Conservation (phyloP, 2,888 invertebrate species). For the Stenodera caucasica region DNA sequence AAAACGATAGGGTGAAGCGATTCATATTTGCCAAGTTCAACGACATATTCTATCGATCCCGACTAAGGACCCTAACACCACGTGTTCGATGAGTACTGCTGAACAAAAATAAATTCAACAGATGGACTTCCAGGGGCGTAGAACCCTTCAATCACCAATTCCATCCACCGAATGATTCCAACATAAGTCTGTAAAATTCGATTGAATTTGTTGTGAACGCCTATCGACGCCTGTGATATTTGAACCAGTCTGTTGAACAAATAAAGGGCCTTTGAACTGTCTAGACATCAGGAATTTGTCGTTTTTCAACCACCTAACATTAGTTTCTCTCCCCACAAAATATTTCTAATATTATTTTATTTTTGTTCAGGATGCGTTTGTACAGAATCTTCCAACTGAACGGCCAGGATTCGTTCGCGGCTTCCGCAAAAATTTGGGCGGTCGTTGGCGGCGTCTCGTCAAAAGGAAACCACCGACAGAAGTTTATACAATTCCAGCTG, state of each 20-base stretch:
- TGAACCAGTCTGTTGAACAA: not conserved
- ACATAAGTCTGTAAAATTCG: too few relatives aligned
- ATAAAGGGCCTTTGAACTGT: constrained; percentile 7
- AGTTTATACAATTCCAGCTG: constrained; percentile 82
- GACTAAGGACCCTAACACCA: constrained; percentile 4
- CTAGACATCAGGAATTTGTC: constrained; percentile 6
- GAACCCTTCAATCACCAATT: not conserved
- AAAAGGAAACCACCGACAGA: constrained; percentile 82
- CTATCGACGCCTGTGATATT: not conserved
- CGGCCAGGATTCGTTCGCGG: constrained; percentile 77
- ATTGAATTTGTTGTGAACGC: too few relatives aligned
- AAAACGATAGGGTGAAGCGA: constrained; percentile 3
- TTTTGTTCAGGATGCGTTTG: constrained; percentile 74
- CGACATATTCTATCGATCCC: constrained; percentile 6
- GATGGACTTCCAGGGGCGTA: not conserved
- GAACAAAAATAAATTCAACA: constrained; percentile 3
- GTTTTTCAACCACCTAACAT: too few relatives aligned
- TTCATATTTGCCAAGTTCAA: constrained; percentile 5
- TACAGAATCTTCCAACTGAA: constrained; percentile 68
- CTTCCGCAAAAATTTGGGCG: constrained; percentile 82
- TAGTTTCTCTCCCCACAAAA: not conserved
- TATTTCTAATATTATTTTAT: constrained; percentile 38
- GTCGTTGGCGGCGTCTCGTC: constrained; percentile 82
- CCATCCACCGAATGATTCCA: too few relatives aligned
- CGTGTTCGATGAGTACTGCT: not conserved